These are phyloP conservation scores for Peromyscus aztecus DNA, from an alignment of 2,797 vertebrate species.

Conservation along the genomic window DNA sequence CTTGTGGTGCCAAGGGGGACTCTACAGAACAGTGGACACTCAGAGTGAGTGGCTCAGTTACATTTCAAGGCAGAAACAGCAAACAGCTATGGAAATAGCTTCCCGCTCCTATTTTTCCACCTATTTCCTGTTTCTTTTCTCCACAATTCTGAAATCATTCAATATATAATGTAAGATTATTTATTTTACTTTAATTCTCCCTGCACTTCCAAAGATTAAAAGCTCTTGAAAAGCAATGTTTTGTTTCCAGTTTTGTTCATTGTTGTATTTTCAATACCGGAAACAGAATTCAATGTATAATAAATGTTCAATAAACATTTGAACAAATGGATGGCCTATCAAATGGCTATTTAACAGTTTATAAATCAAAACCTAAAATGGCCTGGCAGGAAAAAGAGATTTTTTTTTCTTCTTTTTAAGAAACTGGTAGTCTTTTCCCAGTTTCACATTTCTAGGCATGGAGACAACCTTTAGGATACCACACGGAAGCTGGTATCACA, in stretches of 20 bases:
- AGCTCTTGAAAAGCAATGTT: not conserved
- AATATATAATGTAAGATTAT: not conserved
- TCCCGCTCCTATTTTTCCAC: not conserved
- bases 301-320: not conserved
- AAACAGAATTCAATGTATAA: not conserved
- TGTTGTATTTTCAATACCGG: not conserved
- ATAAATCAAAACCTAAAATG: constrained; percentile 45
- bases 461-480: not conserved
- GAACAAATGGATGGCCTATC: not conserved
- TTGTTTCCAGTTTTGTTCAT: not conserved
- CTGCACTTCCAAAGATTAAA: not conserved
- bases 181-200: not conserved
- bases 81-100: not conserved
- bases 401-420: not conserved
- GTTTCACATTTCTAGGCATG: not conserved
- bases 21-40: not conserved
- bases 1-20: not conserved
- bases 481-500: not conserved
- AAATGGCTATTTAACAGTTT: not conserved
- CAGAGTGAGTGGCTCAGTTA: not conserved
- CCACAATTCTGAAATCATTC: not conserved
- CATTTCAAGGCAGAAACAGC: not conserved
- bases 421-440: not conserved
- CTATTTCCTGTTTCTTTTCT: not conserved
- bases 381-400: not conserved